Conservation (phyloP, 1,140 invertebrate species). For the Chionoecetes opilio region DNA sequence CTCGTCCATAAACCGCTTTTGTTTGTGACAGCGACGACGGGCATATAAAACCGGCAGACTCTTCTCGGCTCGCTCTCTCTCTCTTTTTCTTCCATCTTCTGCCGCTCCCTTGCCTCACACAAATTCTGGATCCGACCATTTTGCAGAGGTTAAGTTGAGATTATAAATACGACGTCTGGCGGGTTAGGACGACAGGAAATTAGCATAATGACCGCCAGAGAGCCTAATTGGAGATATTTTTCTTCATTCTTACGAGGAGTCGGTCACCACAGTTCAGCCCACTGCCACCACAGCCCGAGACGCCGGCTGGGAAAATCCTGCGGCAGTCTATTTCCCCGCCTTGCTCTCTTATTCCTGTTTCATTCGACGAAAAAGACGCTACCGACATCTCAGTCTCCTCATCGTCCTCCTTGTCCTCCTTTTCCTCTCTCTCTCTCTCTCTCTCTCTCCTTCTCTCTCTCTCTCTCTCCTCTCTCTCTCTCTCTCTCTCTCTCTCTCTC, state of each 20-base stretch:
- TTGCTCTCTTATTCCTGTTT: background rate
- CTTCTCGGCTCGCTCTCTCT: conserved; percentile 1
- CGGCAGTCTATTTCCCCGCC: background rate
- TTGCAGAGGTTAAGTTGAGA: conserved; percentile 58
- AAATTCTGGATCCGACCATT: conserved; percentile 49
- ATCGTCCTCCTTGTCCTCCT: background rate
- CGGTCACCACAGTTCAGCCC: background rate
- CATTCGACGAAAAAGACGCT: background rate
- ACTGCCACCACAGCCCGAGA: background rate
- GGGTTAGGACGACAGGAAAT: conserved; percentile 39
- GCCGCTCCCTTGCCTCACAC: background rate
- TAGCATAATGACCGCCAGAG: conserved; percentile 38
- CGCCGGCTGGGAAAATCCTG: background rate
- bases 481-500: background rate
- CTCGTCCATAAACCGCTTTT: background rate
- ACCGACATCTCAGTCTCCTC: background rate
- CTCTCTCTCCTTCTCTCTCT: background rate
- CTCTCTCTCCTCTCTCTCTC: background rate
- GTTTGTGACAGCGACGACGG: background rate
- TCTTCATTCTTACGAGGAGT: conserved; percentile 27
- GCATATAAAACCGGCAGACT: background rate
- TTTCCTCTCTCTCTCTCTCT: background rate
- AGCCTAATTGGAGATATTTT: conserved; percentile 46
- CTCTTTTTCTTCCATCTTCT: background rate
- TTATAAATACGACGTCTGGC: conserved; percentile 43